Base-by-base conservation (phyloP, 2,888 invertebrate species). In the Sinhomidia bicolor region DNA sequence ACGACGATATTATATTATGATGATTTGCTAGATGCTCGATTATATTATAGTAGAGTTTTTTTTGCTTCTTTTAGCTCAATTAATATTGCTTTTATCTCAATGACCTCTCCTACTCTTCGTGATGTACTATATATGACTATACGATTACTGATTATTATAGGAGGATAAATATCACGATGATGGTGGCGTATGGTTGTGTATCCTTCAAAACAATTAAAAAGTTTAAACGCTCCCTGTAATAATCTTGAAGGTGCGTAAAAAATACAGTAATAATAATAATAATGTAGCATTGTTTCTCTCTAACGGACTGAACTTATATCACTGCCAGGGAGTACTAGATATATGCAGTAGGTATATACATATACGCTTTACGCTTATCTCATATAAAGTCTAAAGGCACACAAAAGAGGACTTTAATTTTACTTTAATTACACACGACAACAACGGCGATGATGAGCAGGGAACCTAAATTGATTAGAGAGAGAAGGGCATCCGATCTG, bases 201-300 rank as follows among this genome's bases (percentile, higher is more conserved):
- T 17, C 68, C 68, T 68, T 68, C 68, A 68, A 68, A 68, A 68
- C 68, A 68, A 68, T 68, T 68, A 68, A 68, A 68, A 41, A 68
- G 36, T 23, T 41, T 68, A 68, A 68, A 68, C 68, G 41, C 6
- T 68, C 36, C 41, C 68, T 41, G 62, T 41, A 10, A 5, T 65
- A 32, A 65, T 65, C 29, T n/a, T 32, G 62, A 65, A 41, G 68
- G 68, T 68, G 26, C 68, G 41, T 68, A 60, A 26, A 60, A 41
- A 5, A 41, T 41, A 26, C 14, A 17, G 20, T 54, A 54, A 17
- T 17, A 54, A 41, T 5, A 41, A 10, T 5, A 10, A 41, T 41
- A 41, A n/a, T n/a, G n/a, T n/a, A n/a, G n/a, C n/a, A n/a, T n/a
- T 44, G 12, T 44, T 44, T 44, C 44, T 4, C n/a, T 51, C 1